phyloP scores from a whole-genome alignment of 2,888 invertebrate species.

The Plagodis dolabraria region DNA sequence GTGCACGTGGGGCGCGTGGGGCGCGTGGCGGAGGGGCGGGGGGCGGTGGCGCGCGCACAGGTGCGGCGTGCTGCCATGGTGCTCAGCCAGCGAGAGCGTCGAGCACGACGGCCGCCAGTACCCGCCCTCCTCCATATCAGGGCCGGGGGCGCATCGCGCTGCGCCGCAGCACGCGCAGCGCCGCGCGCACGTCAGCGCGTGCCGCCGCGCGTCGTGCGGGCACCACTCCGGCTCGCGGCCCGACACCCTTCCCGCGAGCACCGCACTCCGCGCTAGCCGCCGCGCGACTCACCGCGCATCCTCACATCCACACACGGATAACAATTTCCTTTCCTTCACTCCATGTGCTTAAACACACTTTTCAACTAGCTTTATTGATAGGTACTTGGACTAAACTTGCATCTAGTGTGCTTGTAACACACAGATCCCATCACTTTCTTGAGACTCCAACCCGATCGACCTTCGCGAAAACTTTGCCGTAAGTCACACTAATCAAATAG shows the following conservation, averaged over 20 bases:
- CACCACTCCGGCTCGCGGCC: slow-evolving; percentile 83
- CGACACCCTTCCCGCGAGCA: slow-evolving; percentile 79
- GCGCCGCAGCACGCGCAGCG: slow-evolving; percentile 84
- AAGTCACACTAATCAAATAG: slow-evolving; percentile 14
- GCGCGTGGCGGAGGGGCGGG: slow-evolving; percentile 60
- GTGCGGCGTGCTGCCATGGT: slow-evolving; percentile 77
- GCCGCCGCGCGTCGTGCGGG: slow-evolving; percentile 82
- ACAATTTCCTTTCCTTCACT: slow-evolving; percentile 31
- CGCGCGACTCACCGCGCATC: slow-evolving; percentile 65
- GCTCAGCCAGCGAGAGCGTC: slow-evolving; percentile 79
- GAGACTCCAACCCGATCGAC: slow-evolving; percentile 38
- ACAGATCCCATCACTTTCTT: slow-evolving; percentile 64
- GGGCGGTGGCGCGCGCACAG: slow-evolving; percentile 78
- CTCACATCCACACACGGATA: slow-evolving; percentile 64
- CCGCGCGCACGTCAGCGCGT: slow-evolving; percentile 82
- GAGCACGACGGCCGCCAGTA: slow-evolving; percentile 83
- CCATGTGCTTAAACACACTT: slow-evolving; percentile 23
- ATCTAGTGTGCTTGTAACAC: slow-evolving; percentile 43
- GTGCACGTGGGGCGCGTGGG: slow-evolving; percentile 56
- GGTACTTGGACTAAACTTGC: slow-evolving; percentile 47
- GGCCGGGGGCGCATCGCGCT: slow-evolving; percentile 78
- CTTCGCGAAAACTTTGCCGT: slow-evolving; percentile 52
- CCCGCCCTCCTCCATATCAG: slow-evolving; percentile 82
- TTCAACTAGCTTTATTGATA: slow-evolving; percentile 28
- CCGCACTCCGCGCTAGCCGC: slow-evolving; percentile 59